phyloP scores from a whole-genome alignment of 2,888 invertebrate species.

The Sclerodermus sp. region DNA sequence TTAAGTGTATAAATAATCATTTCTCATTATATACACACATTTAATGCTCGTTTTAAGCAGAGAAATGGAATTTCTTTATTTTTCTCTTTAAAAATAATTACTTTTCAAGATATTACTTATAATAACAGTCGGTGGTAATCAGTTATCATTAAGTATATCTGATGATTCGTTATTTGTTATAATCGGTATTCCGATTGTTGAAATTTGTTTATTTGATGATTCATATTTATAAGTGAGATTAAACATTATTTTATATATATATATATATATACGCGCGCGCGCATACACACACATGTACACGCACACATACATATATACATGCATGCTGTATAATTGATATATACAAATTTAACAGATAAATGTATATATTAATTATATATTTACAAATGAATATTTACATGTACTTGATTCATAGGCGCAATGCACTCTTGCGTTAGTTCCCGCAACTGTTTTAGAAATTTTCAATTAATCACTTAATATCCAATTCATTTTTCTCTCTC shows the following conservation, averaged over 20 bases:
- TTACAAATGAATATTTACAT: slow-evolving; percentile 3
- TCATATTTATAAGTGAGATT: no score
- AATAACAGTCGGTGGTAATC: not conserved
- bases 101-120: no score
- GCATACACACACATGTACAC: not conserved
- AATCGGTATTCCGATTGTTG: no score
- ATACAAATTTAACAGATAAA: not conserved
- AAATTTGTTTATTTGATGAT: not conserved
- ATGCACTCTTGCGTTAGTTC: slow-evolving; percentile 52
- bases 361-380: slow-evolving; percentile 1
- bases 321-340: no score
- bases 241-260: no score
- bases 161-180: no score
- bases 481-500: slow-evolving; percentile 31
- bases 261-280: no score
- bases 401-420: slow-evolving; percentile 18
- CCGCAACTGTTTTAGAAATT: slow-evolving; percentile 56
- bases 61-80: not conserved
- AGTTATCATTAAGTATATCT: not conserved
- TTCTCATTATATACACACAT: no score
- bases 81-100: not conserved
- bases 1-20: no score
- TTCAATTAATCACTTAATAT: slow-evolving; percentile 39
- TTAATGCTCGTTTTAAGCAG: no score
- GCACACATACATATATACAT: not conserved